A percentile compares a stretch with the other conserved stretches of the same genome.
Conservation (phyloP, 2,888 invertebrate species). For the Drosophila sordidapex region DNA sequence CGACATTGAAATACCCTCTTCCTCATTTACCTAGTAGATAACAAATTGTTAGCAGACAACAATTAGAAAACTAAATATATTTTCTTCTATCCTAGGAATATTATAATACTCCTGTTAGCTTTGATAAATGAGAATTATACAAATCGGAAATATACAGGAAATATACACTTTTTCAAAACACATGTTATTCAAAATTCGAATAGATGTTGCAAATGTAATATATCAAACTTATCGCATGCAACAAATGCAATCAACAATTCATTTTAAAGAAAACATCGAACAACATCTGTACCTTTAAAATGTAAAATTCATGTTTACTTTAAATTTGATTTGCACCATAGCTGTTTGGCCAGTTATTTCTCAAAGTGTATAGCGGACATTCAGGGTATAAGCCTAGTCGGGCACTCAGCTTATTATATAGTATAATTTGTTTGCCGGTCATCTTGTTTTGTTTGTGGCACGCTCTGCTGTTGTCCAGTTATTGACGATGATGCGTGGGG, state of each 20-base stretch:
- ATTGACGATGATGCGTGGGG: constrained; percentile 7
- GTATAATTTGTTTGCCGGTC: constrained; percentile 1
- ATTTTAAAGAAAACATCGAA: background rate
- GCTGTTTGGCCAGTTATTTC: background rate
- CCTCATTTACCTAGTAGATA: background rate
- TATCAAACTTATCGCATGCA: background rate
- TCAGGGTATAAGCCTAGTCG: background rate
- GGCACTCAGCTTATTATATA: background rate
- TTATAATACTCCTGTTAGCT: background rate
- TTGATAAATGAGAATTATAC: background rate
- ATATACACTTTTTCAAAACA: background rate
- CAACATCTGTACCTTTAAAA: background rate
- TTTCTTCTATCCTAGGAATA: background rate
- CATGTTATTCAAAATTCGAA: background rate
- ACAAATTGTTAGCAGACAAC: background rate
- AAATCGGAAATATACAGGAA: background rate
- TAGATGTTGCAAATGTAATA: background rate
- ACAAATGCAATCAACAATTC: background rate
- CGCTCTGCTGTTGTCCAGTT: background rate
- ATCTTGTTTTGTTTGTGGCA: constrained; percentile 5
- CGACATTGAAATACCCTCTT: background rate
- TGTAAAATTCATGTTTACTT: background rate
- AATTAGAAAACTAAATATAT: background rate
- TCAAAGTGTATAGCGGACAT: background rate
- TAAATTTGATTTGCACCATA: background rate